Conservation (phyloP, 2,888 invertebrate species). For the Cheilosia vernalis region DNA sequence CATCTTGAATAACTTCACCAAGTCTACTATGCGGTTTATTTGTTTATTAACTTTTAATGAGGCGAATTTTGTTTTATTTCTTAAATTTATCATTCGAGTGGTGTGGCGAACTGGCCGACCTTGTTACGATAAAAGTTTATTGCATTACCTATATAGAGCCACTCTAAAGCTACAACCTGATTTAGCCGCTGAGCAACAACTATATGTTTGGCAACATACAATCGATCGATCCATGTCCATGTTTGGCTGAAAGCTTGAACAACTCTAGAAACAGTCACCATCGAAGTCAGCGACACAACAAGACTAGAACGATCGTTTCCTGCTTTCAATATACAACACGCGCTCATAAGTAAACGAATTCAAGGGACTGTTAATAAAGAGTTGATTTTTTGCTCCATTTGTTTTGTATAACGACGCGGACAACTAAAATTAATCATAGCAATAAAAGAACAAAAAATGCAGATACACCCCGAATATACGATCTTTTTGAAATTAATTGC, state of each 20-base stretch:
- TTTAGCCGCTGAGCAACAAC: slow-evolving; percentile 5
- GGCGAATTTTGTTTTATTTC: slow-evolving; percentile 10
- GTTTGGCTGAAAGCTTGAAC: background rate
- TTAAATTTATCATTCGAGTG: slow-evolving; percentile 48
- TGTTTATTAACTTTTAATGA: slow-evolving; percentile 7
- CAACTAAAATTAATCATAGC: no score
- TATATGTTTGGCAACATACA: background rate
- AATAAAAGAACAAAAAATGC: no score
- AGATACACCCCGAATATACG: no score
- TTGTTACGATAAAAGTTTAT: slow-evolving; percentile 72
- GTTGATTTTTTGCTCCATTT: background rate
- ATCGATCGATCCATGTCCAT: background rate
- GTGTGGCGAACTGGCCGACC: slow-evolving; percentile 56
- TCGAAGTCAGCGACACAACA: background rate
- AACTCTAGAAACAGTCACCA: background rate
- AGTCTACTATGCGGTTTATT: background rate
- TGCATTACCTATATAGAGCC: slow-evolving; percentile 56
- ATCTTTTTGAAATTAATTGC: no score
- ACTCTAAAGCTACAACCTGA: slow-evolving; percentile 16
- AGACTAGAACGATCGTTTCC: slow-evolving; percentile 30
- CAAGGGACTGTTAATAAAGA: slow-evolving; percentile 4
- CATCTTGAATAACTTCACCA: background rate
- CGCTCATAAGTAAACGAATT: slow-evolving; percentile 25
- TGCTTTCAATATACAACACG: slow-evolving; percentile 23
- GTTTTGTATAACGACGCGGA: background rate